Conservation (phyloP, 2,888 invertebrate genomes). For the Melanostoma scalare region DNA sequence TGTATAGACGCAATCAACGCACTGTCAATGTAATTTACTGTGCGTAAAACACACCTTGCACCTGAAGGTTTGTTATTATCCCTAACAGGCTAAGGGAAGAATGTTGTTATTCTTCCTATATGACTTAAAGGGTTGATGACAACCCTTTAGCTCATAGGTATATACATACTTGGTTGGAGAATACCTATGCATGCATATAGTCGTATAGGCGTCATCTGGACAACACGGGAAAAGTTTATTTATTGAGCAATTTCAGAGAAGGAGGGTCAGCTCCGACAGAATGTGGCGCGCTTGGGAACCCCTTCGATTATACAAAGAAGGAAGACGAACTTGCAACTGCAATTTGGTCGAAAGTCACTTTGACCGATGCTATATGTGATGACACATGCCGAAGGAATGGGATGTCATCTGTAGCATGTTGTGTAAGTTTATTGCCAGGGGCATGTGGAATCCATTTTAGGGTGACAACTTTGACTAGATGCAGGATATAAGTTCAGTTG, state of each 20-base stretch:
- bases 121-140: constrained; percentile 61
- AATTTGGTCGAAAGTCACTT: constrained; percentile 60
- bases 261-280: constrained; percentile 19
- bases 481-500: constrained; percentile 24
- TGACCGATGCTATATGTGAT: constrained; percentile 50
- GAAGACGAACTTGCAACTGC: constrained; percentile 54
- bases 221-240: constrained; percentile 56
- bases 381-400: constrained; percentile 25
- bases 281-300: constrained; percentile 27
- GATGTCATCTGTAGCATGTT: constrained; percentile 59
- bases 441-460: constrained; percentile 41
- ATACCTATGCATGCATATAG: constrained; percentile 8
- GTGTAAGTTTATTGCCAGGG: constrained; percentile 56
- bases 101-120: constrained; percentile 3
- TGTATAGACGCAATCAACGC: constrained; percentile 61
- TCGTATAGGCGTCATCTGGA: constrained; percentile 60
- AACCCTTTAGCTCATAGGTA: constrained; percentile 28
- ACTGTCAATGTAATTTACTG: constrained; percentile 70
- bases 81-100: constrained; percentile 38
- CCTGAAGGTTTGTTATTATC: constrained; percentile 69
- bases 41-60: constrained; percentile 71
- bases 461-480: constrained; percentile 41
- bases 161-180: constrained; percentile 14
- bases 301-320: constrained; percentile 7
- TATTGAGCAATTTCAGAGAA: constrained; percentile 40